phyloP scores from a whole-genome alignment of 1,140 invertebrate species.

The Amphibalanus amphitrite region DNA sequence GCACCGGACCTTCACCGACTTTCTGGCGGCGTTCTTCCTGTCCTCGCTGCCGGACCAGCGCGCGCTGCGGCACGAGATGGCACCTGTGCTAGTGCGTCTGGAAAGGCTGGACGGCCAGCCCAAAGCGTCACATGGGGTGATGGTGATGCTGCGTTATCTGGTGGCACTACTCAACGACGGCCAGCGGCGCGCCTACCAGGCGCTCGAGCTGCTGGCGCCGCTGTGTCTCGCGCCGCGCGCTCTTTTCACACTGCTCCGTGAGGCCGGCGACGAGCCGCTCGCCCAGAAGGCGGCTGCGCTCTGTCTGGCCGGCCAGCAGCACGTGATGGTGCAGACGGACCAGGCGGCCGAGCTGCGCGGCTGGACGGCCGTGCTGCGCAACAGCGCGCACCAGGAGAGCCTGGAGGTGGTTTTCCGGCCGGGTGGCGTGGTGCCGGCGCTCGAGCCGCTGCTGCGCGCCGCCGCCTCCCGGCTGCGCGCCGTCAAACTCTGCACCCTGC shows the following conservation, averaged over 20 bases:
- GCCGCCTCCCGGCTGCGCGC: conserved; percentile 23
- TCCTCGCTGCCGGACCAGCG: conserved; percentile 24
- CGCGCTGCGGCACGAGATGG: background rate
- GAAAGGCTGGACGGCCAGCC: background rate
- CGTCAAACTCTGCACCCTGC: conserved; percentile 30
- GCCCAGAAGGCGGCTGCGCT: conserved; percentile 28
- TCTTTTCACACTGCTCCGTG: conserved; percentile 28
- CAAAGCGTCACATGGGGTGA: conserved; percentile 9
- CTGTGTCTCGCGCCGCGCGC: conserved; percentile 31
- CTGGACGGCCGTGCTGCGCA: conserved; percentile 30
- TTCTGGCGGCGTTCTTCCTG: conserved; percentile 36
- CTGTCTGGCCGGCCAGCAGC: conserved; percentile 26
- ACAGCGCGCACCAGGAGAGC: conserved; percentile 29
- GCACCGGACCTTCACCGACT: conserved; percentile 32
- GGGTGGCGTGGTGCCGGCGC: conserved; percentile 27
- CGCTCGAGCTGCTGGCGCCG: conserved; percentile 31
- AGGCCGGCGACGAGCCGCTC: background rate
- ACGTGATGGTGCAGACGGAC: conserved; percentile 27
- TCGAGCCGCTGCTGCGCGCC: conserved; percentile 9
- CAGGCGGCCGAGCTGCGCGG: conserved; percentile 29
- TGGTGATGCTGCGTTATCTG: conserved; percentile 26
- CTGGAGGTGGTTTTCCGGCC: conserved; percentile 32
- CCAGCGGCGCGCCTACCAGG: conserved; percentile 28
- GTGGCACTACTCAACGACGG: conserved; percentile 28
- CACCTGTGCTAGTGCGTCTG: background rate